Percentiles rank a stretch among this genome's conserved stretches.
These are phyloP conservation scores for Porphyrio hochstetteri DNA, from an alignment of 2,113 vertebrate species.

Conservation along the genomic window DNA sequence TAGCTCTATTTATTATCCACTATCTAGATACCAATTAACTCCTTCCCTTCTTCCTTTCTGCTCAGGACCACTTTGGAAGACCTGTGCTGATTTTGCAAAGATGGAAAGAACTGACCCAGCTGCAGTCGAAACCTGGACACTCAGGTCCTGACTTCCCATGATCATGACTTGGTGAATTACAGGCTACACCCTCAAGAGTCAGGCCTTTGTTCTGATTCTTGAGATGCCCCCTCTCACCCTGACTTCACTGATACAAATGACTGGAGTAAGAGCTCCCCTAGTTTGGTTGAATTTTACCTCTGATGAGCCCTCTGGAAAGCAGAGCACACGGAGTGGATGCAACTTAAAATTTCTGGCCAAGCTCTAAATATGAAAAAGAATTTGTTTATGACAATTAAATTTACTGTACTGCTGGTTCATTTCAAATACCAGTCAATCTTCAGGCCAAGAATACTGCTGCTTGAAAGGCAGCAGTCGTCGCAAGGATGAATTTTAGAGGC, in stretches of 20 bases:
- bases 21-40: neutral
- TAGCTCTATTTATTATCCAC: neutral
- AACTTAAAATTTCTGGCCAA: neutral
- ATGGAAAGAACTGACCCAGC: neutral
- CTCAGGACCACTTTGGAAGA: neutral
- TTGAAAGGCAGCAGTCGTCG: neutral
- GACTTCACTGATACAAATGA: neutral
- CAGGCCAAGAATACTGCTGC: neutral
- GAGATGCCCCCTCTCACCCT: neutral
- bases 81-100: neutral
- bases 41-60: neutral
- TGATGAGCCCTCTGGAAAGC: neutral
- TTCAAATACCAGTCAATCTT: neutral
- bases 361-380: neutral
- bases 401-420: neutral
- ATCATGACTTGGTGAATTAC: neutral
- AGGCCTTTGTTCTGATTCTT: neutral
- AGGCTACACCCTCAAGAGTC: neutral
- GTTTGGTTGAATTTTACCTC: neutral
- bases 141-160: neutral
- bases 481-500: neutral
- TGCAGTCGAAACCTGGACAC: neutral
- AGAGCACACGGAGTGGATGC: neutral
- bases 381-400: conserved; percentile 10
- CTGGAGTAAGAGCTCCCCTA: neutral